phyloP scores from a whole-genome alignment of 2,797 vertebrate genomes.

The Rousettus madagascariensis region DNA sequence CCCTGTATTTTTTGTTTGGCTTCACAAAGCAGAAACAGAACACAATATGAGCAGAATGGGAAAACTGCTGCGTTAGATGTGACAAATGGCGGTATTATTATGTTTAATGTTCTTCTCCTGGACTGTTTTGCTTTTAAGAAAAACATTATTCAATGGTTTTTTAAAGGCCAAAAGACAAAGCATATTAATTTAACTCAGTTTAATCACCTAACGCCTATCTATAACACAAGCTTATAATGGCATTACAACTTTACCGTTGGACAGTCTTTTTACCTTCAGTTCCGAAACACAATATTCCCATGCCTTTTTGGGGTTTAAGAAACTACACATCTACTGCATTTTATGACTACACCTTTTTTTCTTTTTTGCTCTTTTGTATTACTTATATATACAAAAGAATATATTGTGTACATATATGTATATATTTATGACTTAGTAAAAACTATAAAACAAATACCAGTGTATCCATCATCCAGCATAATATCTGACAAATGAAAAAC shows the following conservation, averaged over 20 bases:
- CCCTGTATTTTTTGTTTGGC: not conserved
- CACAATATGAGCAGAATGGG: not conserved
- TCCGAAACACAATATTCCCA: not conserved
- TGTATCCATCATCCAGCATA: not conserved
- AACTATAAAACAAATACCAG: not conserved
- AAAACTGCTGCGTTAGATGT: not conserved
- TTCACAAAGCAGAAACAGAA: constrained; percentile 47
- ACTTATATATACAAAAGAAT: not conserved
- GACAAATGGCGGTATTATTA: not conserved
- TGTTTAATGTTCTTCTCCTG: constrained; percentile 9
- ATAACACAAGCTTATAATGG: not conserved
- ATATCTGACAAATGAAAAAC: not conserved
- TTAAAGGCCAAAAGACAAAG: constrained; percentile 44
- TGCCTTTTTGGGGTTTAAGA: not conserved
- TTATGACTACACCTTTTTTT: not conserved
- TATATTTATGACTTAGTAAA: constrained; percentile 18
- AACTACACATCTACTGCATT: not conserved
- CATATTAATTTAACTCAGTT: constrained; percentile 53
- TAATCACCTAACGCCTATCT: not conserved
- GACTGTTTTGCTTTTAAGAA: constrained; percentile 35
- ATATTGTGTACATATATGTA: not conserved
- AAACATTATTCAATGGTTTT: constrained; percentile 31
- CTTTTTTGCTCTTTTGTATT: not conserved
- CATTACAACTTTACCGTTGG: not conserved
- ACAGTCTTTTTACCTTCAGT: not conserved